These are phyloP conservation scores for Megaustenia siamemsis DNA, from an alignment of 2,888 invertebrate genomes.

Conservation along the genomic window DNA sequence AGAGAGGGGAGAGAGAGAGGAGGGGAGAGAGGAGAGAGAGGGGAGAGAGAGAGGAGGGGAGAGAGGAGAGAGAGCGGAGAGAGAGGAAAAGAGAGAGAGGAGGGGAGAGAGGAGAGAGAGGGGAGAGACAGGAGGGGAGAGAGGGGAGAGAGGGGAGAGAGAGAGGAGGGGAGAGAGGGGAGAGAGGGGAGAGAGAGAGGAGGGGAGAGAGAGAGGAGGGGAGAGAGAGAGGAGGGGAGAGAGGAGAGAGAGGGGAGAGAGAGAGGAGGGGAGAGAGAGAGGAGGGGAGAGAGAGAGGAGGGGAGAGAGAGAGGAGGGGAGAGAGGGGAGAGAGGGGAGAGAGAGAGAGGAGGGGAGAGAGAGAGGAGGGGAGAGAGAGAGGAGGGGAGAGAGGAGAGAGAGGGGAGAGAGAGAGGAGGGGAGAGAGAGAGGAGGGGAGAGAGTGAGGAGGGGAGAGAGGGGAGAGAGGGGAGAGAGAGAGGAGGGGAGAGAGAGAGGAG, in stretches of 20 bases:
- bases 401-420: background rate
- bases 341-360: background rate
- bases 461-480: background rate
- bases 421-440: background rate
- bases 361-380: background rate
- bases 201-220: no score
- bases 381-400: no score
- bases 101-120: slow-evolving; percentile 5
- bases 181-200: background rate
- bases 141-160: background rate
- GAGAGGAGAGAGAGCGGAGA: no score
- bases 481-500: background rate
- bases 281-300: background rate
- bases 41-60: background rate
- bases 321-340: background rate
- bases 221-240: no score
- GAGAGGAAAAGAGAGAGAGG: background rate
- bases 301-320: background rate
- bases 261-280: background rate
- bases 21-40: background rate
- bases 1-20: background rate
- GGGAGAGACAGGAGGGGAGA: background rate
- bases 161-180: no score
- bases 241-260: no score
- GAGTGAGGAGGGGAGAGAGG: background rate